Evolutionary conservation across 1,140 invertebrate genomes (phyloP).

Genomic region (Lordiphosa stackelbergi): DNA sequence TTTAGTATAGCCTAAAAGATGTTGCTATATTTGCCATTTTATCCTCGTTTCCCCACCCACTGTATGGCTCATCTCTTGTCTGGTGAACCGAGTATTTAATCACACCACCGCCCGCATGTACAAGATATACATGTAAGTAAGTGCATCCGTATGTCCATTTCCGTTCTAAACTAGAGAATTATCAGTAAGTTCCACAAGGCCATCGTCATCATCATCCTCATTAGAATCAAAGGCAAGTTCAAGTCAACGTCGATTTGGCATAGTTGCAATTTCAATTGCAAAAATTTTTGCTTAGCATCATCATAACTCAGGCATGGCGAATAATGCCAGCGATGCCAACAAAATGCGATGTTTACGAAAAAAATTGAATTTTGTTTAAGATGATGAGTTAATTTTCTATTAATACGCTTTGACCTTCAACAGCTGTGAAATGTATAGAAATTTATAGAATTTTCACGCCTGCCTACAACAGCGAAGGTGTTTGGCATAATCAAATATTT

Average conservation of each 20-base stretch:
- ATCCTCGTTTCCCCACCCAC: too few relatives aligned
- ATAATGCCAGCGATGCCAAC: conserved; percentile 28
- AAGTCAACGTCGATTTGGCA: conserved; percentile 23
- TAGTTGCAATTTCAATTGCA: conserved; percentile 28
- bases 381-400: conserved; percentile 75
- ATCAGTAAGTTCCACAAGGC: background rate
- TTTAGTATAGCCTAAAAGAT: too few relatives aligned
- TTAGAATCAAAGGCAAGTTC: conserved; percentile 17
- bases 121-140: too few relatives aligned
- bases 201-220: background rate
- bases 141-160: too few relatives aligned
- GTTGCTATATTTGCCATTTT: too few relatives aligned
- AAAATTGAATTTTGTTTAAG: conserved; percentile 61
- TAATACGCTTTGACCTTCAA: conserved; percentile 72
- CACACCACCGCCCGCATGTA: too few relatives aligned
- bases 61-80: too few relatives aligned
- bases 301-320: conserved; percentile 41
- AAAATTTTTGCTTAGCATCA: conserved; percentile 2
- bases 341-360: conserved; percentile 53
- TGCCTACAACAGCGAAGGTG: conserved; percentile 32
- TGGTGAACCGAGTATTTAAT: too few relatives aligned
- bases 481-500: conserved; percentile 44
- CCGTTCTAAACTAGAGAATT: conserved; percentile 1
- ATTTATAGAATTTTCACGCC: conserved; percentile 33
- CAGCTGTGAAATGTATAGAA: conserved; percentile 11